phyloP scores from a whole-genome alignment of 2,113 vertebrate genomes.

The Calidris pygmaea region DNA sequence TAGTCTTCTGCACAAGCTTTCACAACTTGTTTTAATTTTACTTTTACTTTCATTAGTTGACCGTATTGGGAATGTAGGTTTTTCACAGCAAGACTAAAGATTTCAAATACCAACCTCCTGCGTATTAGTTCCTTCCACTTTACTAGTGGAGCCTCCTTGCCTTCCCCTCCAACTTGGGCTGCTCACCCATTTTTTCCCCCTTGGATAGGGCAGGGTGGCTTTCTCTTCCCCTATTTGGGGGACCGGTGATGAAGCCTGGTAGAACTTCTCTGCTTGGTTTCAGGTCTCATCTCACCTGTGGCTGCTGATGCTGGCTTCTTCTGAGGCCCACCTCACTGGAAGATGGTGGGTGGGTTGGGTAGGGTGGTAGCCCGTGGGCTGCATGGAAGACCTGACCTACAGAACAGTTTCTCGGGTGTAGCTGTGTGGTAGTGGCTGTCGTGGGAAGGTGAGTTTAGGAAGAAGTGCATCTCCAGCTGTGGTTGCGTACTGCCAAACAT shows the following conservation, averaged over 20 bases:
- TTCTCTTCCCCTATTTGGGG: not conserved
- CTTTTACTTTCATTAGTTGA: not conserved
- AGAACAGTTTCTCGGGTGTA: not conserved
- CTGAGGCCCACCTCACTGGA: not conserved
- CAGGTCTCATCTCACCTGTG: not conserved
- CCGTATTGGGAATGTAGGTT: not conserved
- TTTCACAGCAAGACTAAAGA: not conserved
- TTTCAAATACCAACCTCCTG: not conserved
- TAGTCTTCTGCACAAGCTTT: not conserved
- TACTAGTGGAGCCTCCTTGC: not conserved
- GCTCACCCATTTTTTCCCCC: not conserved
- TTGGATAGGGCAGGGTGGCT: rapidly evolving
- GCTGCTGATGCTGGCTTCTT: not conserved
- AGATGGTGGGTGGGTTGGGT: not conserved
- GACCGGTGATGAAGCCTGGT: rapidly evolving
- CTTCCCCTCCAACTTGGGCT: not conserved
- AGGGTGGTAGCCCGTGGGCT: not conserved
- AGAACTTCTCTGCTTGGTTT: not conserved
- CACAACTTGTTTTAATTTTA: not conserved
- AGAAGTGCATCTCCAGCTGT: not conserved
- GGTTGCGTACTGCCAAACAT: not conserved
- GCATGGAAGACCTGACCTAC: not conserved
- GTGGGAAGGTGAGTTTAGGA: not conserved
- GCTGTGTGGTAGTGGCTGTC: not conserved
- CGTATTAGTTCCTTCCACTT: not conserved